Evolutionary conservation across 2,888 invertebrate genomes (phyloP).

Genomic region (Uropetala carovei): DNA sequence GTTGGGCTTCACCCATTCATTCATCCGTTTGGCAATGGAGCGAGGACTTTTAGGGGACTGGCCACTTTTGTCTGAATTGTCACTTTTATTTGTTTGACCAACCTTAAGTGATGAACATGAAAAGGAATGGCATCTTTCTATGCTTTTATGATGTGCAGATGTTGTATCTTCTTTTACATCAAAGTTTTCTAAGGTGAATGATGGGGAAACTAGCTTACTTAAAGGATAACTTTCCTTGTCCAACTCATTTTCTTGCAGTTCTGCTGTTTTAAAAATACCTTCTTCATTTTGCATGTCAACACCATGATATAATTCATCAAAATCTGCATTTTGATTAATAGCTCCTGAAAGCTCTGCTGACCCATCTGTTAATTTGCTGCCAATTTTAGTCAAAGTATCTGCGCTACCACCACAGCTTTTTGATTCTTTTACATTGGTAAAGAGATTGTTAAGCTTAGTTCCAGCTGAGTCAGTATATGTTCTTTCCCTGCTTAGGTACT

Average conservation of each 20-base stretch:
- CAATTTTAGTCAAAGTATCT: background rate
- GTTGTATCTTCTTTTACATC: background rate
- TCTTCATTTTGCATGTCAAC: background rate
- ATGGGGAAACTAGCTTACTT: background rate
- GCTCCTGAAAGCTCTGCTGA: background rate
- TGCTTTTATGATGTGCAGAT: background rate
- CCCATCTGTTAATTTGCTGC: background rate
- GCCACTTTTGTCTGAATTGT: slow-evolving; percentile 13
- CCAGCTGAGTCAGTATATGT: slow-evolving; percentile 28
- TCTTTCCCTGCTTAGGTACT: background rate
- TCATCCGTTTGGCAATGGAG: slow-evolving; percentile 39
- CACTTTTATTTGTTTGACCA: background rate
- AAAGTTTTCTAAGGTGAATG: background rate
- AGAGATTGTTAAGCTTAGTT: slow-evolving; percentile 4
- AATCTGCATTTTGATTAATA: background rate
- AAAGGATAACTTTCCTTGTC: background rate
- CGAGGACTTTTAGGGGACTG: slow-evolving; percentile 33
- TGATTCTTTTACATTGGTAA: background rate
- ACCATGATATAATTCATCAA: background rate
- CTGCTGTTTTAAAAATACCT: background rate
- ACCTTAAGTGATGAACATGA: background rate
- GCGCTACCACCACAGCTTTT: background rate
- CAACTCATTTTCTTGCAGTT: background rate
- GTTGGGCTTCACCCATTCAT: slow-evolving; percentile 1
- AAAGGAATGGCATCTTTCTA: slow-evolving; percentile 20